Evolutionary conservation across 2,888 invertebrate genomes (phyloP), one percentile per base, ranked within the genome.

Genomic region (Urechis unicinctus): DNA sequence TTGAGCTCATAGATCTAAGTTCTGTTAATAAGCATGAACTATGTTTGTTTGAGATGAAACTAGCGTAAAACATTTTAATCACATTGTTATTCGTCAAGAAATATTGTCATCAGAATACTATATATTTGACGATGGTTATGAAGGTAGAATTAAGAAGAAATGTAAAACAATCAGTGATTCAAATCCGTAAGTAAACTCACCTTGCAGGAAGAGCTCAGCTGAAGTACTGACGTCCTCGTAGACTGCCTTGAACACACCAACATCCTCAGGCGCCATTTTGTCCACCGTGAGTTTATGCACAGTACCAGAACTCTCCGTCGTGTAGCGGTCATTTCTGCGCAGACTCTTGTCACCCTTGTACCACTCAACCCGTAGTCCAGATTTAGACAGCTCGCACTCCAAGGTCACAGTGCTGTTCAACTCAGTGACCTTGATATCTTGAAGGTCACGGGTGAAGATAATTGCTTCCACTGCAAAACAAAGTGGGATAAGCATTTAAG

Each of bases 271-370:
- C 59, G 84, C 84, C 41, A 88, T 85, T 61, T 91, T 87, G 69
- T 88, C 87, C 66, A 94, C 89, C 75, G 90, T 88, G 28, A 95
- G 79, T 68, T 88, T 87, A 73, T 95, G 94, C 57, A 62, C 59
- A 29, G 53, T 53, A 6, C 62, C 65, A n/a, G 56, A 56, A 22
- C 31, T 49, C n/a, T 29, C 24, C 28, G 65, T 53, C 41, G 61
- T 59, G 42, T 60, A 59, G 29, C 52, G 58, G 36, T 54, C 55
- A 31, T 52, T 59, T 13, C 56, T 45, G 13, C 53, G 51, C 5
- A 64, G 28, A 25, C 50, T 46, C 53, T 61, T 61, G n/a, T 44
- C 54, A 46, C 56, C 59, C 52, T 60, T 58, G 61, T 51, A 64
- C 93, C 93, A 94, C 52, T 84, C 85, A 0, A 92, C 88, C 60